Evolutionary conservation across 2,113 vertebrate genomes (phyloP), one percentile per base, ranked within the genome.

Genomic region (Scopus umbretta): DNA sequence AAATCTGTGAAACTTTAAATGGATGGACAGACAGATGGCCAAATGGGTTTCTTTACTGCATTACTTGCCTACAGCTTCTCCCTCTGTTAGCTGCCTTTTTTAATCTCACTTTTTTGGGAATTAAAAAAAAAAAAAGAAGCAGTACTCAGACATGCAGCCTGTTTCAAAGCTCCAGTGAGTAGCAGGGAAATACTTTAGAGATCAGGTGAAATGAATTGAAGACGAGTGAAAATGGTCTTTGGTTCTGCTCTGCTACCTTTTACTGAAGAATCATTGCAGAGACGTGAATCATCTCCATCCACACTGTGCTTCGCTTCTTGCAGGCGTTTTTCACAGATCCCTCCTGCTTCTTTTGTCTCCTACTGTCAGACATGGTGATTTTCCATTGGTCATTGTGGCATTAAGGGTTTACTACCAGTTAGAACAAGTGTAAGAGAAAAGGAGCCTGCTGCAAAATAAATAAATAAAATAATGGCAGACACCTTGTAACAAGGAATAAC

Each of bases 201-300:
- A 93, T 76, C 59, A 92, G 94, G 72, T 80, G 63, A 95, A 97
- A 98, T 96, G 89, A 97, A 97, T 97, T 94, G 92, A 95, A 95
- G 92, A 93, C 5, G 56, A 96, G 81, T 71, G 90, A 94, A 97
- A 97, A 96, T 90, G 93, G 85, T 92, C 94, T 96, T 96, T 94
- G 89, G 96, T 97, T 97, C 94, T 97, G 96, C 94, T 96, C 95
- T 89, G 92, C 85, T 96, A 86, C 94, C 78, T 97, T 95, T 97
- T 94, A 92, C 92, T 92, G 70, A 97, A 96, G 92, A 96, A 93
- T 94, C 91, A 88, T 88, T 96, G 89, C 82, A 93, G 81, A 97
- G 97, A 96, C 0, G 36, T 52, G 63, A 83, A 97, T 98, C 96
- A 96, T 72, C 88, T 92, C 80, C 74, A 80, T 86, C 84, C 72